Evolutionary conservation across 2,113 vertebrate genomes (phyloP), one percentile per base, ranked within the genome.

Genomic region (Bos javanicus): DNA sequence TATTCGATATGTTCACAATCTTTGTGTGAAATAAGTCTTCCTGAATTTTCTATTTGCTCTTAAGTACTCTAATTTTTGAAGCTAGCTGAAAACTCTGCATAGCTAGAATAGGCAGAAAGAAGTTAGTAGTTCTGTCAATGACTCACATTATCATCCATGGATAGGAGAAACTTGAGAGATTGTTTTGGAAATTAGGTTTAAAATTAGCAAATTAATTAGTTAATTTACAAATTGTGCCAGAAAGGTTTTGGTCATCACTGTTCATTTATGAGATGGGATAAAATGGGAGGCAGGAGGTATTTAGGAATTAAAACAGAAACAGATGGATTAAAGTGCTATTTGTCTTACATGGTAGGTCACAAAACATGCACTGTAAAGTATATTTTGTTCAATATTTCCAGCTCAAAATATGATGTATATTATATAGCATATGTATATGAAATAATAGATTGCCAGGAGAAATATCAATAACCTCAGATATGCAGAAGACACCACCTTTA

Each of bases 1-100:
- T 95, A 87, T 89, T 36, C 17, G 64, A 67, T 95, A 88, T 92
- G 96, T 87, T 96, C 89, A 92, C 46, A 28, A 43, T 43, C 83
- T 95, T 96, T 86, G 4, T 96, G 52, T 48, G 19, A 98, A 96
- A 87, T 88, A 87, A 96, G 19, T 82, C 13, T 92, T 10, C 52
- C 30, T 81, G 84, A 71, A 90, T 54, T 96, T 97, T 95, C n/a
- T 78, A 5, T 86, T 97, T 87, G 56, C 59, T 86, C 16, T 94
- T 91, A 91, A 84, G 21, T 50, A 81, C 3, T 30, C 16, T 95
- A 90, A 81, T 52, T 86, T 56, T 94, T 17, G 33, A 97, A 60
- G 64, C 25, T 78, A 64, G 8, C 4, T 56, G 76, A 67, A 59
- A 78, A 97, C 11, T 6, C 57, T 57, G 19, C n/a, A 21, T 39